Evolutionary conservation across 2,888 invertebrate genomes (phyloP), one percentile per base, ranked within the genome.

Genomic region (Carcina quercana): DNA sequence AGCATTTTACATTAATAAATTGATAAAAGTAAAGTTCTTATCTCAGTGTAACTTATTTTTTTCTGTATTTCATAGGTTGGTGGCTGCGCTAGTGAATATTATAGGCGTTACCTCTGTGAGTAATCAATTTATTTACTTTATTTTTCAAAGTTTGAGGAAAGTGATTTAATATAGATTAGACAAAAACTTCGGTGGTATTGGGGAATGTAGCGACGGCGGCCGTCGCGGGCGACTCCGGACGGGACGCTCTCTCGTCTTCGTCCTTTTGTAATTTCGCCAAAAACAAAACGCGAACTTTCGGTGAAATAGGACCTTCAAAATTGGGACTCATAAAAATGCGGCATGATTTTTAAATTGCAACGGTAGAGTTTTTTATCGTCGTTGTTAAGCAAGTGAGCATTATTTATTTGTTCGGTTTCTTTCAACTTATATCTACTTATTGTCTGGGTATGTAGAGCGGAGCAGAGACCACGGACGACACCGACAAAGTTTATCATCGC

Each of bases 401-500:
- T n/a, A n/a, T n/a, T n/a, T n/a, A n/a, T n/a, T n/a, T n/a, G n/a
- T n/a, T n/a, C n/a, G n/a, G n/a, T n/a, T n/a, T n/a, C n/a, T n/a
- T n/a, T n/a, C n/a, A n/a, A n/a, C n/a, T n/a, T n/a, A n/a, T n/a
- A n/a, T n/a, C n/a, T n/a, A n/a, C n/a, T n/a, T n/a, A n/a, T n/a
- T n/a, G n/a, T n/a, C n/a, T n/a, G n/a, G n/a, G n/a, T n/a, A n/a
- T n/a, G n/a, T n/a, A n/a, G n/a, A n/a, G n/a, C n/a, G n/a, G n/a
- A n/a, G n/a, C n/a, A n/a, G n/a, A n/a, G n/a, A n/a, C n/a, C n/a
- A n/a, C n/a, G 78, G 78, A 78, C 78, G 76, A 78, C 64, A 71
- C 76, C 82, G 80, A 79, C 82, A 82, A 82, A 80, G 70, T 80
- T 82, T 82, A 82, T 82, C 80, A 63, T 50, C 43, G 54, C 53